A percentile compares a stretch with the other conserved stretches of the same genome.
phyloP scores from a whole-genome alignment of 2,888 invertebrate genomes.

The Tyria jacobaeae region DNA sequence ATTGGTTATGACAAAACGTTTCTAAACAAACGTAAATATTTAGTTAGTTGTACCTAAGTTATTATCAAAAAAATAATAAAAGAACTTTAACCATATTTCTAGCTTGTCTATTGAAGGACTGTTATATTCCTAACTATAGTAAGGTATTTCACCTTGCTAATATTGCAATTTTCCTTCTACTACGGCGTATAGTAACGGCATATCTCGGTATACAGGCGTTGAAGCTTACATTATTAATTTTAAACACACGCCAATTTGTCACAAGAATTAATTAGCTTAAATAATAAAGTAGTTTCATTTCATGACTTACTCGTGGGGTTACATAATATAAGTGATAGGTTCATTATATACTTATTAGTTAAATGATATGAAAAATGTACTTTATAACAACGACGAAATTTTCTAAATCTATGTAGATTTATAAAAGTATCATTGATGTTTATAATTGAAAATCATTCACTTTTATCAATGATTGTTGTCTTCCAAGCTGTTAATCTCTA shows the following conservation, averaged over 20 bases:
- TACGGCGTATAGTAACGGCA: not conserved
- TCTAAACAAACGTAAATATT: too few species aligned
- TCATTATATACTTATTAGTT: conserved; percentile 9
- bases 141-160: not conserved
- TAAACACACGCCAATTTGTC: conserved; percentile 20
- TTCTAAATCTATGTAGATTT: not conserved
- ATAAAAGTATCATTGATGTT: not conserved
- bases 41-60: too few species aligned
- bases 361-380: conserved; percentile 3
- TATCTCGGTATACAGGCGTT: not conserved
- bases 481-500: too few species aligned
- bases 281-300: conserved; percentile 17
- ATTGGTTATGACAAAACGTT: too few species aligned
- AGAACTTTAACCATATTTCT: too few species aligned
- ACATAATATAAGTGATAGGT: conserved; percentile 11
- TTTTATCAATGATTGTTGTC: too few species aligned
- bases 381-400: not conserved
- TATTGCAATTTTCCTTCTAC: not conserved
- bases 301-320: not conserved
- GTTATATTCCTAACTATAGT: not conserved
- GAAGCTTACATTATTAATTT: conserved; percentile 17
- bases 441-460: too few species aligned
- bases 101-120: too few species aligned
- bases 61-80: too few species aligned
- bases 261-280: conserved; percentile 13